These are phyloP conservation scores for Lymantria monacha DNA, from an alignment of 2,888 invertebrate genomes.

Conservation along the genomic window DNA sequence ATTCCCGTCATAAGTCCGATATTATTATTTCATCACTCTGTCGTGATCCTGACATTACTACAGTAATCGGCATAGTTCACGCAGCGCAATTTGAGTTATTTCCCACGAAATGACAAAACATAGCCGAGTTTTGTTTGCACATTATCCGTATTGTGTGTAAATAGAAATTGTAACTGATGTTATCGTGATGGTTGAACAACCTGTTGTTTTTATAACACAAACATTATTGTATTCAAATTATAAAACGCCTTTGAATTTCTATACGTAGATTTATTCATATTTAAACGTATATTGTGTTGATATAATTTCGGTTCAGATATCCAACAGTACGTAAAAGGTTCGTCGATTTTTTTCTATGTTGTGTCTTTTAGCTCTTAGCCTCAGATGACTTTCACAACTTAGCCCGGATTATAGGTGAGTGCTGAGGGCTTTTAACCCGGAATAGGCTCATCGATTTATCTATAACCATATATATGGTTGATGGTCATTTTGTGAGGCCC, in stretches of 20 bases:
- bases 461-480: too few relatives aligned
- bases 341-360: too few relatives aligned
- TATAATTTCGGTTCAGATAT: constrained; percentile 13
- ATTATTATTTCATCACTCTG: constrained; percentile 21
- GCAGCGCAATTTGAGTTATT: constrained; percentile 32
- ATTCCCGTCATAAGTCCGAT: too few relatives aligned
- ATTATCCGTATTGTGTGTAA: constrained; percentile 59
- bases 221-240: constrained; percentile 60
- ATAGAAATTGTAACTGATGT: constrained; percentile 57
- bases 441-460: too few relatives aligned
- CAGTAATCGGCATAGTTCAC: constrained; percentile 33
- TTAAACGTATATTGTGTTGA: constrained; percentile 23
- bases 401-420: too few relatives aligned
- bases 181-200: constrained; percentile 48
- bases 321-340: constrained; percentile 13
- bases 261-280: constrained; percentile 19
- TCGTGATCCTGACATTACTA: constrained; percentile 35
- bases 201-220: constrained; percentile 33
- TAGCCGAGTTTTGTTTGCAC: constrained; percentile 59
- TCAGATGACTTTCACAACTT: too few relatives aligned
- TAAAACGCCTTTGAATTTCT: constrained; percentile 20
- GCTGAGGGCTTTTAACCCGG: too few relatives aligned
- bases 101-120: constrained; percentile 72
- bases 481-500: too few relatives aligned
- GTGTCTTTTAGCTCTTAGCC: too few relatives aligned